Percentiles rank a stretch among this genome's conserved stretches.
phyloP scores from a whole-genome alignment of 2,888 invertebrate species.

The Notodonta dromedarius region DNA sequence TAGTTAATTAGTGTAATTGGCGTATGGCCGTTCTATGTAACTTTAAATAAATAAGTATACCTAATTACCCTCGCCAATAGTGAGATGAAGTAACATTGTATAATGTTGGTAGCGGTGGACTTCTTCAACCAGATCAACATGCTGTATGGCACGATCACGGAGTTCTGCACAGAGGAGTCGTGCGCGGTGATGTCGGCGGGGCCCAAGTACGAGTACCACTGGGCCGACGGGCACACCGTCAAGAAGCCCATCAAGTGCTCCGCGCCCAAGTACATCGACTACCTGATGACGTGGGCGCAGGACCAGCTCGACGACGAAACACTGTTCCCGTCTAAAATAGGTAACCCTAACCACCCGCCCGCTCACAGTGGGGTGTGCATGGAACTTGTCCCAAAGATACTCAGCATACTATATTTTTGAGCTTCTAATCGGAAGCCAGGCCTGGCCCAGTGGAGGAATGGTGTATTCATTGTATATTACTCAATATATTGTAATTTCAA shows the following conservation, averaged over 20 bases:
- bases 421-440: too few species aligned
- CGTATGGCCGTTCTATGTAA: too few species aligned
- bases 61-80: not conserved
- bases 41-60: too few species aligned
- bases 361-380: too few species aligned
- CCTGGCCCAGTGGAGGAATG: too few species aligned
- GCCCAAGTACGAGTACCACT: conserved; percentile 99
- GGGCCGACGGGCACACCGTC: conserved; percentile 99
- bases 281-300: conserved; percentile 99
- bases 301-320: conserved; percentile 99
- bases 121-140: conserved; percentile 99
- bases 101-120: conserved; percentile 93
- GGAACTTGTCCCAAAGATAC: too few species aligned
- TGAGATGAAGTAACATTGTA: not conserved
- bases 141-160: conserved; percentile 99
- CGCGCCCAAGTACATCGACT: conserved; percentile 99
- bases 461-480: too few species aligned
- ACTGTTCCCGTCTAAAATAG: conserved; percentile 98
- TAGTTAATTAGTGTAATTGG: too few species aligned
- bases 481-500: too few species aligned
- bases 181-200: conserved; percentile 99
- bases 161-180: conserved; percentile 98
- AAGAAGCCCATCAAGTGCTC: conserved; percentile 99
- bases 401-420: too few species aligned
- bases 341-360: conserved; percentile 35